Percentiles rank a stretch among this genome's conserved stretches.
phyloP scores from a whole-genome alignment of 2,797 vertebrate genomes.

The Darevskia nairensis region DNA sequence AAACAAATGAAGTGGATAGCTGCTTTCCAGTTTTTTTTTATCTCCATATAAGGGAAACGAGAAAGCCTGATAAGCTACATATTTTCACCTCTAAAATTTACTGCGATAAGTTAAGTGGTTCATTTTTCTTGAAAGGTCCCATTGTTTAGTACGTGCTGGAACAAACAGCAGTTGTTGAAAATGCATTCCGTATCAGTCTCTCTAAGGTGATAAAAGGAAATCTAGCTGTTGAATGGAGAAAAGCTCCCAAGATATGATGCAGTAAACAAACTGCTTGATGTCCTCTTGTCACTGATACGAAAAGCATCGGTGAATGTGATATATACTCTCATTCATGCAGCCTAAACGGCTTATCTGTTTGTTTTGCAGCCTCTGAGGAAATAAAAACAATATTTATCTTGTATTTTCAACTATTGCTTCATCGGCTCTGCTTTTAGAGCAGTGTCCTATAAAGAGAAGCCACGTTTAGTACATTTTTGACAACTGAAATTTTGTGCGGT shows the following conservation, averaged over 20 bases:
- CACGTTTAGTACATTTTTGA: neutral
- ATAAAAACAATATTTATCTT: neutral
- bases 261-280: constrained; percentile 1
- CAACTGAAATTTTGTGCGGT: neutral
- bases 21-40: constrained; percentile 56
- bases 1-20: constrained; percentile 64
- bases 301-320: too few relatives aligned
- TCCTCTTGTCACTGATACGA: neutral
- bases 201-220: constrained; percentile 62
- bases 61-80: constrained; percentile 72
- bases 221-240: neutral
- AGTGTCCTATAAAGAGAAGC: neutral
- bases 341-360: neutral
- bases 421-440: neutral
- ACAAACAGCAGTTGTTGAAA: constrained; percentile 77
- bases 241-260: constrained; percentile 4
- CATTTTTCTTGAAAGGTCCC: constrained; percentile 71
- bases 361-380: neutral
- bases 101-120: constrained; percentile 67
- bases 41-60: constrained; percentile 67
- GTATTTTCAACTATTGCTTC: neutral
- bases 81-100: constrained; percentile 70
- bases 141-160: constrained; percentile 74
- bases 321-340: neutral
- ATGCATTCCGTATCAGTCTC: constrained; percentile 70